phyloP scores from a whole-genome alignment of 2,113 vertebrate species.

The Excalfactoria chinensis region DNA sequence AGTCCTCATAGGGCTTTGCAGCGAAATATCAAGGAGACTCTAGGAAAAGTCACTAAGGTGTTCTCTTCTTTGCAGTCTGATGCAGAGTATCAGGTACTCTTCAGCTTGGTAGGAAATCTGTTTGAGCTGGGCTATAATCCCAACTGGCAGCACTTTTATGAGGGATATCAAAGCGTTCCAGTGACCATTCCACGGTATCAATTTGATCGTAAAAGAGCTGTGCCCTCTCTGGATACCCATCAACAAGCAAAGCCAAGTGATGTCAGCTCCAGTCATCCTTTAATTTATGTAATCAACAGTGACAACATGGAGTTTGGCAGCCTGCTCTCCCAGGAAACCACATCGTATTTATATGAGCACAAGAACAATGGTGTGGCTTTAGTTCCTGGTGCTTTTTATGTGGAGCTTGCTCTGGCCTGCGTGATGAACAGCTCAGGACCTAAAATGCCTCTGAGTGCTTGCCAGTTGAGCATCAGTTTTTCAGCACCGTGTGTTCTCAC shows the following conservation, averaged over 20 bases:
- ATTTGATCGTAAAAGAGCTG: slow-evolving; percentile 81
- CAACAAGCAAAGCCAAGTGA: slow-evolving; percentile 53
- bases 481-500: slow-evolving; percentile 76
- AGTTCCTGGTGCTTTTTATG: slow-evolving; percentile 84
- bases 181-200: slow-evolving; percentile 82
- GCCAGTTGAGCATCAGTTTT: slow-evolving; percentile 81
- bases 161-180: slow-evolving; percentile 77
- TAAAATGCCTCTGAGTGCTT: slow-evolving; percentile 73
- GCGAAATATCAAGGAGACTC: slow-evolving; percentile 83
- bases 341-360: slow-evolving; percentile 83
- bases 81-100: slow-evolving; percentile 76
- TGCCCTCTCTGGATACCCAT: slow-evolving; percentile 71
- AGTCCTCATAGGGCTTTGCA: slow-evolving; percentile 82
- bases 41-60: slow-evolving; percentile 78
- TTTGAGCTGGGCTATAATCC: slow-evolving; percentile 84
- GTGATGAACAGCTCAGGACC: slow-evolving; percentile 74
- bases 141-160: slow-evolving; percentile 82
- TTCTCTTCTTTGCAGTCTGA: slow-evolving; percentile 78
- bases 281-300: slow-evolving; percentile 65
- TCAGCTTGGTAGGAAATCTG: slow-evolving; percentile 76
- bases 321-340: slow-evolving; percentile 66
- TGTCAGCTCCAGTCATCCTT: slow-evolving; percentile 42
- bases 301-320: slow-evolving; percentile 71
- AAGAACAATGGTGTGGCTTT: slow-evolving; percentile 80
- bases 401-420: slow-evolving; percentile 83